A percentile compares a stretch with the other conserved stretches of the same genome.
Conservation (phyloP, 2,113 vertebrate genomes). For the Apaloderma vittatum region DNA sequence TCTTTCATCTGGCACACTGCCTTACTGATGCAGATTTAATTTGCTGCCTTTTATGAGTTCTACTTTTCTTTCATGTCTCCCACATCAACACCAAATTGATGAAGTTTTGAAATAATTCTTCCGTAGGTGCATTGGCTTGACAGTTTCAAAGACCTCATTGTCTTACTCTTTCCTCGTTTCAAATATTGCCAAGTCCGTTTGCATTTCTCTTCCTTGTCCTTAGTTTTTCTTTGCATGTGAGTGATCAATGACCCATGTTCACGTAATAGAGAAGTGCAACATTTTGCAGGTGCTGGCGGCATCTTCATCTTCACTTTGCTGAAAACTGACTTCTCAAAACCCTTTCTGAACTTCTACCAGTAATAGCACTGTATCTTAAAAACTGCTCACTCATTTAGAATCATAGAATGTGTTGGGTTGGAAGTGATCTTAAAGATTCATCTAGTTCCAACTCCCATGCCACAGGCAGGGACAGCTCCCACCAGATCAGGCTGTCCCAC, state of each 20-base stretch:
- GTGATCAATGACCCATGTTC: neutral
- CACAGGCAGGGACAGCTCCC: no score
- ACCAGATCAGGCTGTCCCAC: no score
- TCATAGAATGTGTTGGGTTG: no score
- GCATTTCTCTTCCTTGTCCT: neutral
- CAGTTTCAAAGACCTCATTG: neutral
- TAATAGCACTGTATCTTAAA: neutral
- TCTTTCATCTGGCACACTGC: neutral
- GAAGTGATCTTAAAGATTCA: no score
- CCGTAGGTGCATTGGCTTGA: neutral
- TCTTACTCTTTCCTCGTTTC: neutral
- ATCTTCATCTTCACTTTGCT: neutral
- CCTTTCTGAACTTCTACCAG: neutral
- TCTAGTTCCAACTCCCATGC: no score
- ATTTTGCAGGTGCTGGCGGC: neutral
- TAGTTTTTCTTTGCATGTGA: neutral
- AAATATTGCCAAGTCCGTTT: accelerated
- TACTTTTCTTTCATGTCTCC: neutral
- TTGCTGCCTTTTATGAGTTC: constrained; percentile 3
- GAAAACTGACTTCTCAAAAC: neutral
- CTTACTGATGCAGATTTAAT: neutral
- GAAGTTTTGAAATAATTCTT: constrained; percentile 5
- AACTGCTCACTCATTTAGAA: neutral
- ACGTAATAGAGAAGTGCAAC: neutral
- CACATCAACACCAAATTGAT: neutral